phyloP scores from a whole-genome alignment of 2,888 invertebrate species.

The Sphinx pinastri region DNA sequence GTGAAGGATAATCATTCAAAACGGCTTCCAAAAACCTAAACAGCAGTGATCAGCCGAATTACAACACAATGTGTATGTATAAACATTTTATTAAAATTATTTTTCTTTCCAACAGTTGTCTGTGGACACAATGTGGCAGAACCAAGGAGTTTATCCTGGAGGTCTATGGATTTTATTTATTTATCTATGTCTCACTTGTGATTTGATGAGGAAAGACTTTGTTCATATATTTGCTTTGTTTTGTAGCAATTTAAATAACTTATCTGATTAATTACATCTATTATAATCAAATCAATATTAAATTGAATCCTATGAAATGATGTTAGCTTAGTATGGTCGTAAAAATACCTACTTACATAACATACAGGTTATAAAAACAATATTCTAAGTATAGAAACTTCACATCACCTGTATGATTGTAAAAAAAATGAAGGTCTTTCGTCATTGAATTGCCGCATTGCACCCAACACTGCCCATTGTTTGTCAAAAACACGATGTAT shows the following conservation, averaged over 20 bases:
- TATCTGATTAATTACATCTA: no score
- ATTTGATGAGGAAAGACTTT: constrained; percentile 14
- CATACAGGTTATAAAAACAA: no score
- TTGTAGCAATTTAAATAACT: no score
- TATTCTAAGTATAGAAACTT: no score
- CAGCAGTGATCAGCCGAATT: constrained; percentile 70
- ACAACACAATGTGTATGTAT: constrained; percentile 83
- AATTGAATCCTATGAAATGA: no score
- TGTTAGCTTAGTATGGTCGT: no score
- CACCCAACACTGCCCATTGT: constrained; percentile 5
- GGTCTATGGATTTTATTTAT: constrained; percentile 55
- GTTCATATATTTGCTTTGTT: no score
- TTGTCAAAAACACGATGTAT: neutral
- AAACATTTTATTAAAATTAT: constrained; percentile 41
- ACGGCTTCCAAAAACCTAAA: constrained; percentile 74
- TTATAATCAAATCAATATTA: no score
- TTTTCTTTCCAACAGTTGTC: constrained; percentile 61
- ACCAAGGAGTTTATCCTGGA: constrained; percentile 77
- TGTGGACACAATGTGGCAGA: constrained; percentile 76
- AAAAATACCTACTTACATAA: no score
- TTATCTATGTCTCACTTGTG: constrained; percentile 27
- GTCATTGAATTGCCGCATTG: neutral
- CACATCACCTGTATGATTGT: no score
- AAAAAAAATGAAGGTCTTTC: neutral
- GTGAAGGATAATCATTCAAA: constrained; percentile 58